phyloP scores from a whole-genome alignment of 1,140 invertebrate genomes.

The Drosophila navojoa region DNA sequence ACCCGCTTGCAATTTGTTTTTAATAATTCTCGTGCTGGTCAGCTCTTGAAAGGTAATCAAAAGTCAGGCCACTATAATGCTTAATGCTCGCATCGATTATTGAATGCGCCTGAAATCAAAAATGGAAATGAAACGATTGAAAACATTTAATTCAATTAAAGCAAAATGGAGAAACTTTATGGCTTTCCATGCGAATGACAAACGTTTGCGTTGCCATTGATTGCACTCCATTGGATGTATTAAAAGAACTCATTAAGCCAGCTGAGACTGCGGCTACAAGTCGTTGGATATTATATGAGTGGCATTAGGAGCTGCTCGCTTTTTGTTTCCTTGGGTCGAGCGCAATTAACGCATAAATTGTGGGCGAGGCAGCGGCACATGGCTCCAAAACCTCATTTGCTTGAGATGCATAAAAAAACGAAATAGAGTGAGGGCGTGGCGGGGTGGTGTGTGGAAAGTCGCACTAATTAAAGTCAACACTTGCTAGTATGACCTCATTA shows the following conservation, averaged over 20 bases:
- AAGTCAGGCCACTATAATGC: conserved; percentile 23
- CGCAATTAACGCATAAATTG: conserved; percentile 70
- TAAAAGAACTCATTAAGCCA: not conserved
- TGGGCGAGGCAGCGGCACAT: conserved; percentile 41
- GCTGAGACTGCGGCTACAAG: too few relatives aligned
- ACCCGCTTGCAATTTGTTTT: too few relatives aligned
- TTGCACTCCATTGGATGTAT: not conserved
- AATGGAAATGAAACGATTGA: not conserved
- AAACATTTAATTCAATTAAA: conserved; percentile 3
- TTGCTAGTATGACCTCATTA: conserved; percentile 80
- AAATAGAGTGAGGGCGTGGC: not conserved
- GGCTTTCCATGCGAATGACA: not conserved
- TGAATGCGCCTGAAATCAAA: not conserved
- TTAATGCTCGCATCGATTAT: conserved; percentile 1
- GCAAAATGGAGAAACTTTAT: not conserved
- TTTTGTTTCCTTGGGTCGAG: conserved; percentile 7
- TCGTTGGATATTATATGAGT: too few relatives aligned
- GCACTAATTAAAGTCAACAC: conserved; percentile 81
- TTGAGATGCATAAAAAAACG: conserved; percentile 24
- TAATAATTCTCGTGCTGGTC: conserved; percentile 1
- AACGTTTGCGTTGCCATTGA: not conserved
- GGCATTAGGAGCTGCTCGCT: not conserved
- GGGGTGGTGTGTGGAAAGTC: not conserved
- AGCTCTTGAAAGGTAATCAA: conserved; percentile 20
- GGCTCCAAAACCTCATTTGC: conserved; percentile 42